Conservation (phyloP, 2,113 vertebrate genomes). For the Salvator merianae region DNA sequence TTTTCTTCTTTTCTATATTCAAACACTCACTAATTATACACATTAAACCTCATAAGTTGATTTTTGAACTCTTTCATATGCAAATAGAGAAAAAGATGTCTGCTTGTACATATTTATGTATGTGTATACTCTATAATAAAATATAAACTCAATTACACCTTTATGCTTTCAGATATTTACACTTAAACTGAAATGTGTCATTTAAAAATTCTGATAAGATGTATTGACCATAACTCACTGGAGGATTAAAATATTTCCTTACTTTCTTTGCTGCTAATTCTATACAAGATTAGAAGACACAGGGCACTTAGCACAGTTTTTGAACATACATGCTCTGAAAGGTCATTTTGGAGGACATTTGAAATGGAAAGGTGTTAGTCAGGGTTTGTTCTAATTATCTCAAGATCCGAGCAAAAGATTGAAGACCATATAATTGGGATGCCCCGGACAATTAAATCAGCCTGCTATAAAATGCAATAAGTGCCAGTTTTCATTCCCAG, state of each 20-base stretch:
- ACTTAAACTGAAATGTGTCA: constrained; percentile 45
- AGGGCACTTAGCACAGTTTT: constrained; percentile 60
- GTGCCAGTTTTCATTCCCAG: constrained; percentile 75
- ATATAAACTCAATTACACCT: constrained; percentile 67
- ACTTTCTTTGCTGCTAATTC: constrained; percentile 41
- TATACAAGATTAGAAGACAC: constrained; percentile 58
- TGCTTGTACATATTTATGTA: constrained; percentile 65
- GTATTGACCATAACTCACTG: constrained; percentile 39
- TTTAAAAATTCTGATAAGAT: constrained; percentile 53
- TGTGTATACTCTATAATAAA: constrained; percentile 63
- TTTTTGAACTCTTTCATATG: constrained; percentile 73
- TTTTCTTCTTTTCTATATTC: constrained; percentile 72
- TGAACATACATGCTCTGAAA: constrained; percentile 37
- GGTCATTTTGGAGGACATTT: constrained; percentile 32
- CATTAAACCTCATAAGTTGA: constrained; percentile 63
- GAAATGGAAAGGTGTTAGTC: constrained; percentile 40
- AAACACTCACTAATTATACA: constrained; percentile 71
- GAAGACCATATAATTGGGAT: constrained; percentile 63
- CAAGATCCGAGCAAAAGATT: constrained; percentile 59
- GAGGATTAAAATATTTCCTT: constrained; percentile 40
- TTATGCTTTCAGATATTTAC: constrained; percentile 60
- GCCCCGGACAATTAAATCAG: constrained; percentile 74
- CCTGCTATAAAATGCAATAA: constrained; percentile 72
- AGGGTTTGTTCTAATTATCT: constrained; percentile 60
- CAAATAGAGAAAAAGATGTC: constrained; percentile 72